Evolutionary conservation across 2,888 invertebrate species (phyloP).

Genomic region (Ischnus inquisitorius): DNA sequence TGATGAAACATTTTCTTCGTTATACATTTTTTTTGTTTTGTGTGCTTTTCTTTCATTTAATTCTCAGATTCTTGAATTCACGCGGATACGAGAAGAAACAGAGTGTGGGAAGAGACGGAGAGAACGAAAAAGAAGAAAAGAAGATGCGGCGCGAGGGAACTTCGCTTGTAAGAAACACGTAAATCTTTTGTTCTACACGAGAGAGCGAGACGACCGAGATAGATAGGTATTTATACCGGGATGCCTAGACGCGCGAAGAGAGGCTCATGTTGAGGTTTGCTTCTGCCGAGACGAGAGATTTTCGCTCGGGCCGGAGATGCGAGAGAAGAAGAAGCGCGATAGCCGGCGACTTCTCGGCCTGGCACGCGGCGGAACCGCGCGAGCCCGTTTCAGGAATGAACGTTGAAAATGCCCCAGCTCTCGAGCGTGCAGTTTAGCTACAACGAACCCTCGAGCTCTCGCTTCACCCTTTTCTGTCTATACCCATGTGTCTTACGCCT

Average conservation of each 20-base stretch:
- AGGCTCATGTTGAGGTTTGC: conserved; percentile 54
- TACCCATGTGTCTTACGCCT: conserved; percentile 17
- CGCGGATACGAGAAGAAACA: background rate
- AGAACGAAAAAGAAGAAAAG: conserved; percentile 13
- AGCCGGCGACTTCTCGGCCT: conserved; percentile 31
- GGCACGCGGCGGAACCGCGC: conserved; percentile 60
- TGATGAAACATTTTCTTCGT: conserved; percentile 57
- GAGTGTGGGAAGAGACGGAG: background rate
- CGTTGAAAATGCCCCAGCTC: conserved; percentile 61
- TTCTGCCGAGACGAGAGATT: conserved; percentile 47
- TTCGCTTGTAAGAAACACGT: conserved; percentile 41
- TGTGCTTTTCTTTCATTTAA: conserved; percentile 28
- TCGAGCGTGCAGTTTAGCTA: conserved; percentile 57
- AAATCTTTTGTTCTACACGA: conserved; percentile 65
- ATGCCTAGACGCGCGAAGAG: conserved; percentile 63
- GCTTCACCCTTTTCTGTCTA: conserved; percentile 29
- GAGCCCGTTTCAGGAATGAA: conserved; percentile 64
- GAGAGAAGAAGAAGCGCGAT: conserved; percentile 40
- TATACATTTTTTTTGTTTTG: conserved; percentile 39
- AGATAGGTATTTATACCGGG: conserved; percentile 71
- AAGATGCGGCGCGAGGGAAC: conserved; percentile 14
- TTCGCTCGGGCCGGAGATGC: conserved; percentile 55
- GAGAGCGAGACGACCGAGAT: conserved; percentile 68
- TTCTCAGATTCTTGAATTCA: background rate
- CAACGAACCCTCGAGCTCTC: conserved; percentile 43